Evolutionary conservation across 1,140 invertebrate genomes (phyloP).

Genomic region (Hydropsyche tenuis): DNA sequence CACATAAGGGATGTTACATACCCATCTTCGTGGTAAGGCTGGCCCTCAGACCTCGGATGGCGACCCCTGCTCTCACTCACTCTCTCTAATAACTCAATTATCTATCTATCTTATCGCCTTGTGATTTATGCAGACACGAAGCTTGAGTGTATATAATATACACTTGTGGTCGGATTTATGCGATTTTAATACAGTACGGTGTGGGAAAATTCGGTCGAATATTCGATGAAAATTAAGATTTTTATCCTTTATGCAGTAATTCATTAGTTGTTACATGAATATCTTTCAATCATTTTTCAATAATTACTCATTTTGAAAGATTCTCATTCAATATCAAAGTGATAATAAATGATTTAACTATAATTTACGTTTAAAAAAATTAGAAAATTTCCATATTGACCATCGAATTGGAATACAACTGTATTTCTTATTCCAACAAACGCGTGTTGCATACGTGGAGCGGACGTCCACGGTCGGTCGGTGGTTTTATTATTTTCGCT

Average conservation of each 20-base stretch:
- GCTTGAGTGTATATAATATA: background rate
- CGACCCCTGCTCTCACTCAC: background rate
- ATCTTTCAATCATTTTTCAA: no score
- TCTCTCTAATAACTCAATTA: slow-evolving; percentile 29
- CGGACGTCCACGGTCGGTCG: no score
- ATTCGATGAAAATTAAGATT: no score
- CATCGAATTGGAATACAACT: no score
- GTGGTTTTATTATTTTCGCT: no score
- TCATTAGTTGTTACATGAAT: no score
- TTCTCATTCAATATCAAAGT: no score
- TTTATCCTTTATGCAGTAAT: no score
- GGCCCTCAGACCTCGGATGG: background rate
- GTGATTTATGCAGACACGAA: slow-evolving; percentile 15
- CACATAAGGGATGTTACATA: background rate
- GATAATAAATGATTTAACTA: background rate
- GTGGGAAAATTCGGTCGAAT: background rate
- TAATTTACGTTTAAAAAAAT: no score
- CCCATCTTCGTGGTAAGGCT: slow-evolving; percentile 2
- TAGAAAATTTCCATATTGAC: no score
- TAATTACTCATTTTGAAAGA: no score
- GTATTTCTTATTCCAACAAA: no score
- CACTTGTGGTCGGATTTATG: background rate
- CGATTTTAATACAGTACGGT: background rate
- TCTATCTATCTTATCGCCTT: background rate
- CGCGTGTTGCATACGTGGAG: background rate